Percentiles rank a stretch among this genome's conserved stretches.
Evolutionary conservation across 2,797 vertebrate species (phyloP).

Genomic region (Anomalospiza imberbis): DNA sequence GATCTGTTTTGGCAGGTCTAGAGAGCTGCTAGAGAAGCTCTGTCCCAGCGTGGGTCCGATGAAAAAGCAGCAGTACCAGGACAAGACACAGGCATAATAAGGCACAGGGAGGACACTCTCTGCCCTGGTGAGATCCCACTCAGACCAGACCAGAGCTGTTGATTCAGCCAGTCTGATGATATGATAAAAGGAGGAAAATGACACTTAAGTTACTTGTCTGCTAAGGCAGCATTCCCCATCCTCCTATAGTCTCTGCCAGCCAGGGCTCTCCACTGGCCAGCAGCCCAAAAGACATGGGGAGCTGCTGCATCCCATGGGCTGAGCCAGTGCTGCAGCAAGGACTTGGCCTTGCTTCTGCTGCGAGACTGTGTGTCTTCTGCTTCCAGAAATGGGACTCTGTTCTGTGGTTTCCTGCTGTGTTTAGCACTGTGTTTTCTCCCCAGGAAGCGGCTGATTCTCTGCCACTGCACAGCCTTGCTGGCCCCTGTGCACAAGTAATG

Average conservation of each 20-base stretch:
- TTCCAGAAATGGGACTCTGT: not conserved
- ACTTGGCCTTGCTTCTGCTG: not conserved
- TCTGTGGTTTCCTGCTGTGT: not conserved
- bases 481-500: accelerated
- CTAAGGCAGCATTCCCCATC: not conserved
- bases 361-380: not conserved
- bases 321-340: not conserved
- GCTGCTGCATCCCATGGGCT: not conserved
- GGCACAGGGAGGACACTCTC: not conserved
- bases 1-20: not conserved
- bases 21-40: not conserved
- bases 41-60: accelerated
- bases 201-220: not conserved
- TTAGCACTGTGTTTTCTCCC: not conserved
- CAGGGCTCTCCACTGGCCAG: not conserved
- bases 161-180: not conserved
- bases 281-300: not conserved
- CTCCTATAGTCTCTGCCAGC: not conserved
- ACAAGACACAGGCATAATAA: accelerated
- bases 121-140: not conserved
- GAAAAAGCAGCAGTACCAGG: not conserved
- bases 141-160: not conserved
- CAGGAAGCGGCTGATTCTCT: not conserved
- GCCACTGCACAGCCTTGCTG: not conserved
- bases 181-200: not conserved